phyloP scores from a whole-genome alignment of 2,888 invertebrate genomes.

The Achlya flavicornis region DNA sequence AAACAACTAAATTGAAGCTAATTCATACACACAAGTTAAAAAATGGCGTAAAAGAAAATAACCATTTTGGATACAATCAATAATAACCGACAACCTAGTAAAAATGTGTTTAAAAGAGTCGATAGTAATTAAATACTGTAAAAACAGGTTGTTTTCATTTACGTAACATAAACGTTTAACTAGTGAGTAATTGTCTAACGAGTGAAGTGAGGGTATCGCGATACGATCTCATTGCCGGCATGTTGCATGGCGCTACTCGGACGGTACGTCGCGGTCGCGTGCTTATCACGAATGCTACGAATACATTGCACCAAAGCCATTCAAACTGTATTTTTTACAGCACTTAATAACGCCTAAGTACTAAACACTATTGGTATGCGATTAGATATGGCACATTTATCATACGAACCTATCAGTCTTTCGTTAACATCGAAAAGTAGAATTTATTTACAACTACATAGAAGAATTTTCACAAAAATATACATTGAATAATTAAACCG shows the following conservation, averaged over 20 bases:
- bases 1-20: too few relatives aligned
- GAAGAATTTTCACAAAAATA: neutral
- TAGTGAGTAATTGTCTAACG: conserved; percentile 36
- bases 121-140: neutral
- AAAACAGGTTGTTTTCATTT: conserved; percentile 19
- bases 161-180: conserved; percentile 25
- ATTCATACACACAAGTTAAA: too few relatives aligned
- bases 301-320: conserved; percentile 33
- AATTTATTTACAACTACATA: conserved; percentile 45
- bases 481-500: neutral
- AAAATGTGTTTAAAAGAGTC: neutral
- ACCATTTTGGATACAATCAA: neutral
- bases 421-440: conserved; percentile 53
- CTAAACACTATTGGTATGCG: conserved; percentile 39
- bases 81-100: neutral
- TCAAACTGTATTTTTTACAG: conserved; percentile 25
- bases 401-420: conserved; percentile 80
- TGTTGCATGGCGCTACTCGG: conserved; percentile 12
- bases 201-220: conserved; percentile 20
- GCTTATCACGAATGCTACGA: conserved; percentile 27
- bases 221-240: conserved; percentile 29
- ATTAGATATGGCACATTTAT: conserved; percentile 76
- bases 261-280: conserved; percentile 23
- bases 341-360: conserved; percentile 21
- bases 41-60: neutral